Base-by-base conservation (phyloP, 2,888 invertebrate species). In the Orthosia incerta region DNA sequence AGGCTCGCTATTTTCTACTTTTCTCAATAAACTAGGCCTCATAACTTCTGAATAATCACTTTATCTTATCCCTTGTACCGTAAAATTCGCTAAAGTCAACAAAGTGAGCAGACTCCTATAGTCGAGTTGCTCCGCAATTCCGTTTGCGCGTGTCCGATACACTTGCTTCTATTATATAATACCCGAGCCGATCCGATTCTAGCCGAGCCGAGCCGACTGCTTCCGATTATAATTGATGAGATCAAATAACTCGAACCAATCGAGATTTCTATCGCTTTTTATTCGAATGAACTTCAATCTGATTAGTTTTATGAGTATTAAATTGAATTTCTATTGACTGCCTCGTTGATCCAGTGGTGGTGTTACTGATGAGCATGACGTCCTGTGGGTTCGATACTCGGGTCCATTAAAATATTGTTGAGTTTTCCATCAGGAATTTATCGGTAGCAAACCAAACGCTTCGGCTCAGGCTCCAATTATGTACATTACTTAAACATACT, bases 61-160 rank as follows among this genome's bases (percentile, higher is more conserved):
- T 7, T 9, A 4, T 26, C 45, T 4, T 48, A 1, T 65, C 3
- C 0, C 62, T 65, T 65, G 72, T 16, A 55, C 78, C 83, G 68
- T 62, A 78, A 67, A 72, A 82, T 74, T 71, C 71, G 20, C 57
- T 75, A 75, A 73, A 71, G 66, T 79, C 85, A 83, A 85, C 79
- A 78, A 78, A 85, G 65, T 73, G 65, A 63, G 45, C 55, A 62
- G 61, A 66, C 16, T 60, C 67, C n/a, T 53, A 46, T 53, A 61
- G 76, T 12, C n/a, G 71, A 61, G 48, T 53, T 53, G 48, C 63
- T 78, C 51, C 50, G 20, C 65, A 48, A 75, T 72, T 82, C 73
- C 74, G 60, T 75, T 71, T 70, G 74, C 9, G 50, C 46, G 62
- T 67, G 53, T 72, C 59, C 69, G n/a, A 66, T 74, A 72, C 20